phyloP scores from a whole-genome alignment of 2,797 vertebrate genomes.

The Coranthus polyacanthus region DNA sequence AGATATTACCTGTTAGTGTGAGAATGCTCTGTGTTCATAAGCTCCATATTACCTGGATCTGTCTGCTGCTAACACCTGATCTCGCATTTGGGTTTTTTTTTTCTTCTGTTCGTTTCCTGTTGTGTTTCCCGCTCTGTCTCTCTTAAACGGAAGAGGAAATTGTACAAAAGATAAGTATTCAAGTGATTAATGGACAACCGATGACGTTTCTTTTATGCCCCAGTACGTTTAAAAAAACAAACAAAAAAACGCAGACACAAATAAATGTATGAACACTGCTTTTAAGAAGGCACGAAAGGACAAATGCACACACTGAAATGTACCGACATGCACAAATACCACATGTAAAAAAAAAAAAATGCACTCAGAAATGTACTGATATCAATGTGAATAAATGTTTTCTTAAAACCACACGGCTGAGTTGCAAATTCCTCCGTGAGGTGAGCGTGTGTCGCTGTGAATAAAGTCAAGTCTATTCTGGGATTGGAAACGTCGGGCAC shows the following conservation, averaged over 20 bases:
- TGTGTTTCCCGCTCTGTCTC: constrained; percentile 67
- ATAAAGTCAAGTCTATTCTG: not conserved
- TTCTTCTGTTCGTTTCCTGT: constrained; percentile 55
- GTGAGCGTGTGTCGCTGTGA: not conserved
- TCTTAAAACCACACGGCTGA: constrained; percentile 68
- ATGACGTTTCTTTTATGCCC: constrained; percentile 64
- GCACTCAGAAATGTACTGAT: constrained; percentile 81
- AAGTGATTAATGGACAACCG: constrained; percentile 68
- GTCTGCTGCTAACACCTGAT: constrained; percentile 73
- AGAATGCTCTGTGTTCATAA: constrained; percentile 74
- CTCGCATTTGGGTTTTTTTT: constrained; percentile 61
- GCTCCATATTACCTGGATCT: constrained; percentile 62
- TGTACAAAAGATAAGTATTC: constrained; percentile 78
- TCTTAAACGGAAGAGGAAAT: constrained; percentile 71
- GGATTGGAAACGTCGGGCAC: not conserved
- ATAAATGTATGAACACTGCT: constrained; percentile 41
- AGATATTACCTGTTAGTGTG: constrained; percentile 72
- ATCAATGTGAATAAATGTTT: constrained; percentile 86
- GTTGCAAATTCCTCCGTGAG: constrained; percentile 11
- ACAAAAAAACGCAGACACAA: constrained; percentile 5
- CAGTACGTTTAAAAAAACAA: constrained; percentile 21
- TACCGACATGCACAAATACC: constrained; percentile 64
- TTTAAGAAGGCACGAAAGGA: constrained; percentile 42
- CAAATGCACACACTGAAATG: constrained; percentile 43
- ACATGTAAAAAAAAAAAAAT: constrained; percentile 70